Conservation (phyloP, 92 coral and sea anemone species). For the Zoanthus gigantus region DNA sequence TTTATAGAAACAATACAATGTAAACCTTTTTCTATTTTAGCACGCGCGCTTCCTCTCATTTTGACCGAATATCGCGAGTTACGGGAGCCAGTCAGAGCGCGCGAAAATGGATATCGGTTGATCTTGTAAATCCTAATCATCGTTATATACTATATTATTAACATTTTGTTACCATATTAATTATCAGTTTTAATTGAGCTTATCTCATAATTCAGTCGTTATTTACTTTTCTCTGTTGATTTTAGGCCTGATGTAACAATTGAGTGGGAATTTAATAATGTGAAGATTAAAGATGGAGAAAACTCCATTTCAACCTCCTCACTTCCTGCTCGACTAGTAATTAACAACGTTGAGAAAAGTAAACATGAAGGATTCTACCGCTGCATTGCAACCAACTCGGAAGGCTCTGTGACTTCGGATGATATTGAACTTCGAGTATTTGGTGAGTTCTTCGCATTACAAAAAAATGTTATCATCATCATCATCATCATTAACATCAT, state of each 20-base stretch:
- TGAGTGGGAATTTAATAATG: slow-evolving; percentile 12
- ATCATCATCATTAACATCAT: neutral
- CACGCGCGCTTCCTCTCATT: no score
- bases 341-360: neutral
- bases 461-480: neutral
- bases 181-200: no score
- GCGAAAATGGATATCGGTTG: no score
- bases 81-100: no score
- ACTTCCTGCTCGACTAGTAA: slow-evolving; percentile 7
- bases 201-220: no score
- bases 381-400: slow-evolving; percentile 25
- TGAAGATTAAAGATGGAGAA: slow-evolving; percentile 22
- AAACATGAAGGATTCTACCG: slow-evolving; percentile 8
- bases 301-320: slow-evolving; percentile 30
- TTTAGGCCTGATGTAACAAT: slow-evolving; percentile 44
- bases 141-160: no score
- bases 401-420: neutral
- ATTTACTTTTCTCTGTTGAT: no score
- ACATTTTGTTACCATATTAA: no score
- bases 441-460: neutral
- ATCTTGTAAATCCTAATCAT: no score
- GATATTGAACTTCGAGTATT: neutral
- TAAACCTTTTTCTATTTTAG: no score
- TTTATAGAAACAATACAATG: no score
- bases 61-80: no score